These are phyloP conservation scores for Harmothoe impar DNA, from an alignment of 2,888 invertebrate genomes.

Conservation along the genomic window DNA sequence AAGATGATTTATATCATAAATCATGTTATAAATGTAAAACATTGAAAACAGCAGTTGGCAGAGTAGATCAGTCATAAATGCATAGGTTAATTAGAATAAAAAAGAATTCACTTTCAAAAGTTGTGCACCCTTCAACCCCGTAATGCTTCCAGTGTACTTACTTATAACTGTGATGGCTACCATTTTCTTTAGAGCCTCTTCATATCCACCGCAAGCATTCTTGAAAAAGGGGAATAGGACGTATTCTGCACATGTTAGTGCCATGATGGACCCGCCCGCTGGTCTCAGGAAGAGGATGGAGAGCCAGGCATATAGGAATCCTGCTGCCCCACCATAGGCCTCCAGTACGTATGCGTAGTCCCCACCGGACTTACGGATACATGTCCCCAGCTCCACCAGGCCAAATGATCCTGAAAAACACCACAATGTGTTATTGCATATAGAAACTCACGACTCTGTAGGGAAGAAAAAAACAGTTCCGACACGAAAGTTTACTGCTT, in stretches of 20 bases:
- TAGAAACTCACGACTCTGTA: too few species aligned
- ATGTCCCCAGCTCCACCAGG: slow-evolving; percentile 19
- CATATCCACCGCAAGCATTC: background rate
- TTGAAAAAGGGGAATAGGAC: slow-evolving; percentile 3
- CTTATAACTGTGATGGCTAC: background rate
- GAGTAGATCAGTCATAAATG: too few species aligned
- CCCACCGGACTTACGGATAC: slow-evolving; percentile 39
- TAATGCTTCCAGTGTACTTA: too few species aligned
- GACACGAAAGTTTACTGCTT: too few species aligned
- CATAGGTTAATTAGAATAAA: too few species aligned
- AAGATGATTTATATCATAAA: too few species aligned
- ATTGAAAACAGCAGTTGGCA: too few species aligned
- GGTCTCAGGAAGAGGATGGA: slow-evolving; percentile 48
- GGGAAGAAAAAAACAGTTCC: too few species aligned
- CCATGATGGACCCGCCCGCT: slow-evolving; percentile 40
- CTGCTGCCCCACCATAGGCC: slow-evolving; percentile 7
- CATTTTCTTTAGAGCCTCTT: background rate
- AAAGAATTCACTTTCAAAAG: too few species aligned
- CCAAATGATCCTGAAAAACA: slow-evolving; percentile 2
- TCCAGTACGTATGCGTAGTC: slow-evolving; percentile 31
- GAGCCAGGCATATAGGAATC: slow-evolving; percentile 38
- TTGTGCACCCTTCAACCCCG: too few species aligned
- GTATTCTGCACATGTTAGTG: slow-evolving; percentile 39
- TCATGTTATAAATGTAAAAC: too few species aligned
- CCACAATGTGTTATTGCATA: background rate